Conservation (phyloP, 2,797 vertebrate species). For the Acrossocheilus wenchowensis region DNA sequence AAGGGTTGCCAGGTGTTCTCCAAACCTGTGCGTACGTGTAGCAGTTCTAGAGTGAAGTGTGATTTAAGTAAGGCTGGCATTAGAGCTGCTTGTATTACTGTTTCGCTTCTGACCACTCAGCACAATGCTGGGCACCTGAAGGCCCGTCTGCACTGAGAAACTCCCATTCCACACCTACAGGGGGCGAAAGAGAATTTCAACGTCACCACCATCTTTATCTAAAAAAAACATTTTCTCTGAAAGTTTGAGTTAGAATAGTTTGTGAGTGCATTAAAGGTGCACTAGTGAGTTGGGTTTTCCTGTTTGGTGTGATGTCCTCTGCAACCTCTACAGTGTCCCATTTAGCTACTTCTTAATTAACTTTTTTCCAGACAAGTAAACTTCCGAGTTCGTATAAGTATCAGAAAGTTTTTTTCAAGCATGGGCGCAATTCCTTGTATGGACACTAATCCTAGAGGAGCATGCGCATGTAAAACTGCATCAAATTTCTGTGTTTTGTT, state of each 20-base stretch:
- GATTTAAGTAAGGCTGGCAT: slow-evolving; percentile 88
- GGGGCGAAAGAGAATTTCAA: slow-evolving; percentile 20
- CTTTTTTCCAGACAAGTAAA: too few species aligned
- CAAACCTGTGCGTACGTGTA: slow-evolving; percentile 42
- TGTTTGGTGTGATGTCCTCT: too few species aligned
- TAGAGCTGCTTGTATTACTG: slow-evolving; percentile 94
- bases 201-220: neutral
- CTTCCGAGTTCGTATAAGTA: too few species aligned
- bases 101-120: slow-evolving; percentile 90
- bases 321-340: too few species aligned
- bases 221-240: neutral
- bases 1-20: slow-evolving; percentile 36
- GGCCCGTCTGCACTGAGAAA: slow-evolving; percentile 89
- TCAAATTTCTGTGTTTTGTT: too few species aligned
- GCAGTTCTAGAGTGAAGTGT: slow-evolving; percentile 50
- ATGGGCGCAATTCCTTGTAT: too few species aligned
- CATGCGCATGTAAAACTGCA: too few species aligned
- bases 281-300: too few species aligned
- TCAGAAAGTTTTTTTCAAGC: too few species aligned
- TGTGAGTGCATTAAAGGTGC: neutral
- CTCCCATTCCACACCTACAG: slow-evolving; percentile 94
- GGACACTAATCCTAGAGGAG: too few species aligned
- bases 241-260: neutral
- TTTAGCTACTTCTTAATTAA: too few species aligned
- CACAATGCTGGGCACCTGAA: slow-evolving; percentile 91